Evolutionary conservation across 2,888 invertebrate species (phyloP).

Genomic region (Plebejus anna): DNA sequence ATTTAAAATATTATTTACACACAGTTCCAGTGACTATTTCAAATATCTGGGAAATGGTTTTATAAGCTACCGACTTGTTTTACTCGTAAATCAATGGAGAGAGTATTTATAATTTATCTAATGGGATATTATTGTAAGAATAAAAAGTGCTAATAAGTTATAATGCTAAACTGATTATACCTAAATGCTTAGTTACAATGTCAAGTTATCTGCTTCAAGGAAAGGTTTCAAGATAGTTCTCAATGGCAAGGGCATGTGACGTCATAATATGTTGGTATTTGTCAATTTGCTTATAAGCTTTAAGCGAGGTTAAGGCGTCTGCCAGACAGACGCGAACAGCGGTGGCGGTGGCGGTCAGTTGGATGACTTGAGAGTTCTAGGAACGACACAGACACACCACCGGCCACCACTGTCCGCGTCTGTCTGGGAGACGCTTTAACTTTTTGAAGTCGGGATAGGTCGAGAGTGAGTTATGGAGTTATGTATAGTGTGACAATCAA

Average conservation of each 20-base stretch:
- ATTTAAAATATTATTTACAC: too few species aligned
- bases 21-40: too few species aligned
- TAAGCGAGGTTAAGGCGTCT: not conserved
- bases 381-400: too few species aligned
- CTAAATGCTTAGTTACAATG: not conserved
- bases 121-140: not conserved
- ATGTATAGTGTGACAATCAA: too few species aligned
- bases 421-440: not conserved
- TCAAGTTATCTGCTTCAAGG: not conserved
- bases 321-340: too few species aligned
- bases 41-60: too few species aligned
- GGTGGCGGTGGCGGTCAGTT: too few species aligned
- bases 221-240: not conserved
- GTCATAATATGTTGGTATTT: not conserved
- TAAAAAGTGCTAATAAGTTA: not conserved
- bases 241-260: not conserved
- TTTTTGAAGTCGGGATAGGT: not conserved
- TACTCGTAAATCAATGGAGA: too few species aligned
- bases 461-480: too few species aligned
- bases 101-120: not conserved
- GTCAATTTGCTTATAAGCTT: not conserved
- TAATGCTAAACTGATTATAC: not conserved
- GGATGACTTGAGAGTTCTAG: too few species aligned
- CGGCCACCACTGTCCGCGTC: too few species aligned
- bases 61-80: too few species aligned